These are phyloP conservation scores for Zaprionus inermis DNA, from an alignment of 1,140 invertebrate species.

Conservation along the genomic window DNA sequence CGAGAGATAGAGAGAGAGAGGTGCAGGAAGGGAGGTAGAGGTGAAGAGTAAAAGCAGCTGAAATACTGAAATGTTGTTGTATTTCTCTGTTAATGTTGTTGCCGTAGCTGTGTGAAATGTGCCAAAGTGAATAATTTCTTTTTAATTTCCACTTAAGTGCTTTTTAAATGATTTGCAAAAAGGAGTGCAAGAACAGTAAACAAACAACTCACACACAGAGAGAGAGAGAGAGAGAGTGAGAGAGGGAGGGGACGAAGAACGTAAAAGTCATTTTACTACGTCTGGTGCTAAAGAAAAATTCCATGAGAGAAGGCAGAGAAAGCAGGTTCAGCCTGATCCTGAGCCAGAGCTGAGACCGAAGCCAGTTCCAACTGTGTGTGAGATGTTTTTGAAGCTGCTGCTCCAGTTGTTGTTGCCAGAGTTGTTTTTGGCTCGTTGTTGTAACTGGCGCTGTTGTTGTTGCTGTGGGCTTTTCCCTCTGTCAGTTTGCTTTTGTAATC, in stretches of 20 bases:
- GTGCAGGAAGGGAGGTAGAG: not conserved
- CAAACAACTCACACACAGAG: not conserved
- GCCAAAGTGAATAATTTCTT: slow-evolving; percentile 56
- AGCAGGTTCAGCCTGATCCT: not conserved
- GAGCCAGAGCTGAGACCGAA: not conserved
- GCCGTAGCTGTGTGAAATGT: slow-evolving; percentile 28
- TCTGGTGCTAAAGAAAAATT: slow-evolving; percentile 26
- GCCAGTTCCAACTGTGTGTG: slow-evolving; percentile 12
- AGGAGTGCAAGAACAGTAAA: slow-evolving; percentile 4
- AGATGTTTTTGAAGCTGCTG: slow-evolving; percentile 14
- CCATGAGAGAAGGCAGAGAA: not conserved
- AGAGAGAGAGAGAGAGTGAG: slow-evolving; percentile 3
- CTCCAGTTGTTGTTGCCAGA: not conserved
- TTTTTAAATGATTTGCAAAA: slow-evolving; percentile 46
- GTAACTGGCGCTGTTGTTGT: not conserved
- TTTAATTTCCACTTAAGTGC: slow-evolving; percentile 55
- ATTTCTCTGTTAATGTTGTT: slow-evolving; percentile 11
- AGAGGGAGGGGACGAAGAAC: not conserved
- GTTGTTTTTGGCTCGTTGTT: not conserved
- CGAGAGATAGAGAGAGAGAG: not conserved
- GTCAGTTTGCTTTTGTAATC: slow-evolving; percentile 50
- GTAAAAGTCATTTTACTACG: slow-evolving; percentile 31
- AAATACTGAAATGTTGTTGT: slow-evolving; percentile 30
- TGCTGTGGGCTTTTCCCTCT: slow-evolving; percentile 2
- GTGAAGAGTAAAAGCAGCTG: not conserved